A percentile compares a stretch with the other conserved stretches of the same genome.
phyloP scores from a whole-genome alignment of 64 coral and sea anemone genomes.

The Porites australiensis region DNA sequence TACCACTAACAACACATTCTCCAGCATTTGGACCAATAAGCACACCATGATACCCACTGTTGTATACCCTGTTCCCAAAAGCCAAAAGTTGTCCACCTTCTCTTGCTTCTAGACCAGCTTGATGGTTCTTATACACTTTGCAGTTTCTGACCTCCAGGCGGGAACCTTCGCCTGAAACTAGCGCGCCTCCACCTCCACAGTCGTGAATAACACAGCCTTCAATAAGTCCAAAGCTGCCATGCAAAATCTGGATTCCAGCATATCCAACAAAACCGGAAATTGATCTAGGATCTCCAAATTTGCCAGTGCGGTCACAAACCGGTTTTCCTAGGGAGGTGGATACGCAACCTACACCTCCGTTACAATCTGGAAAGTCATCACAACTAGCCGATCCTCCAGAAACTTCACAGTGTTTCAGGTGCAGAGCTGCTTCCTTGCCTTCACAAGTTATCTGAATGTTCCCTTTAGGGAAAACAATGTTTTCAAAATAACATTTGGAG shows the following conservation, averaged over 20 bases:
- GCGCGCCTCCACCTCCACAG: conserved; percentile 69
- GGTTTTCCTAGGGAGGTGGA: conserved; percentile 5
- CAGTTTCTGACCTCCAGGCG: conserved; percentile 8
- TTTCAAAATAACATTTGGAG: conserved; percentile 59
- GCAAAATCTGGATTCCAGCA: conserved; percentile 31
- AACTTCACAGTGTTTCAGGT: conserved; percentile 48
- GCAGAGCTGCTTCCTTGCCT: conserved; percentile 8
- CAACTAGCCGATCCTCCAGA: conserved; percentile 74
- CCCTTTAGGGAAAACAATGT: conserved; percentile 61
- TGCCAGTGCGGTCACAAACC: conserved; percentile 60
- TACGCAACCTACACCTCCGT: conserved; percentile 73
- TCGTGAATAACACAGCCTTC: conserved; percentile 55
- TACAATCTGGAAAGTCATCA: conserved; percentile 85
- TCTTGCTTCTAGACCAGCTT: conserved; percentile 77
- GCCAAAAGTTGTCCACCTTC: conserved; percentile 60
- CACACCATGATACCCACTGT: conserved; percentile 57
- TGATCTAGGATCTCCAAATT: conserved; percentile 10
- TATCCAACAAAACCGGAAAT: conserved; percentile 26
- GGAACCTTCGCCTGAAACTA: conserved; percentile 22
- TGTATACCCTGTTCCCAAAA: conserved; percentile 60
- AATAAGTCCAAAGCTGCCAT: background rate
- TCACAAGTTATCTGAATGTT: background rate
- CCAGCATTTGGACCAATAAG: conserved; percentile 68
- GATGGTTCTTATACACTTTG: conserved; percentile 58
- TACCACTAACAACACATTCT: conserved; percentile 32